Evolutionary conservation across 2,888 invertebrate genomes (phyloP), one percentile per base, ranked within the genome.

Genomic region (Xylophagus ater): DNA sequence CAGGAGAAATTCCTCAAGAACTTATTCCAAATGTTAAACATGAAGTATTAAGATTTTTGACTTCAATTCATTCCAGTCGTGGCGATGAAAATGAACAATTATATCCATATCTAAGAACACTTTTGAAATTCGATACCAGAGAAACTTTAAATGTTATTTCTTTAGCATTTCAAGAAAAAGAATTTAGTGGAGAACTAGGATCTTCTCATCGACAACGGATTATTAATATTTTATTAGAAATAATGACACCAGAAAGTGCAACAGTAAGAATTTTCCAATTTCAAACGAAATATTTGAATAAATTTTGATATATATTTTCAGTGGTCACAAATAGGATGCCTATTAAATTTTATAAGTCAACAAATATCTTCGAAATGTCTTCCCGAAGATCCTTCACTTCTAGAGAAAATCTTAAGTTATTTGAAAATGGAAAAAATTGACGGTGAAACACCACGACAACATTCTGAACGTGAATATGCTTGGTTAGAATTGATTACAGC

Each of bases 141-240:
- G 90, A 88, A 55, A 87, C 86, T 49, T 68, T 89, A 26, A 89
- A 89, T 60, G 87, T 87, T 4, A 70, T 89, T 36, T 78, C 85
- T 17, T 68, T 89, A 58, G 86, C 87, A 29, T 88, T 88, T 66
- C 81, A 82, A 52, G 86, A 87, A 55, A 73, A 72, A 9, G 83
- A 84, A 58, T 85, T 86, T 56, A 72, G 73, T 18, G 75, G 79
- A 9, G 80, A 82, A 55, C 69, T 82, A 62, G 81, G 81, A 1
- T 63, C 72, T 33, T 67, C 77, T 17, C 78, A 83, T 56, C 71
- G 81, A 37, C 85, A 86, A 55, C 63, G 84, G 44, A 72, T 88
- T 35, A 76, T 87, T 23, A 81, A 86, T 55, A 83, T 88, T 54
- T 65, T 88, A 24, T 63, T 86, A 34, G 76, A 76, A 57, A 76